These are phyloP conservation scores for Hydra vulgaris DNA, from an alignment of 30 jellyfish, hydroid and myxozoan species.

Conservation along the genomic window DNA sequence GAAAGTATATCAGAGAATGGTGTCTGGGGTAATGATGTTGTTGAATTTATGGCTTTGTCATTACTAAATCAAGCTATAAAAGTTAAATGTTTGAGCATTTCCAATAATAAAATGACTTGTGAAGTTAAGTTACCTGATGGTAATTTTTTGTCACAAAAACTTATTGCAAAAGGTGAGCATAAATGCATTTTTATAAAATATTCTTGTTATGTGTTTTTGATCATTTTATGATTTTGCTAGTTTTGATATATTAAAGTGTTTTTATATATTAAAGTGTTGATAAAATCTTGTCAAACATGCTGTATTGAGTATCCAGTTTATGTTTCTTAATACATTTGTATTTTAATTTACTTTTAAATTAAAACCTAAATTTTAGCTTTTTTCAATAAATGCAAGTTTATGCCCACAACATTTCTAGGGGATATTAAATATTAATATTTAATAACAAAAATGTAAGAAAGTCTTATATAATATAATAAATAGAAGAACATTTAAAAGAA, in stretches of 20 bases:
- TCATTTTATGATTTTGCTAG: neutral
- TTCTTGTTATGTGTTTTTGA: neutral
- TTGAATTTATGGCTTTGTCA: neutral
- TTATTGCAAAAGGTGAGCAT: neutral
- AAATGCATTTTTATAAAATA: too few relatives aligned
- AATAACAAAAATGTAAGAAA: too few relatives aligned
- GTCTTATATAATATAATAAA: too few relatives aligned
- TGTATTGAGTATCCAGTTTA: too few relatives aligned
- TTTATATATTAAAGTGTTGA: neutral
- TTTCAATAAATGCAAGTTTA: too few relatives aligned
- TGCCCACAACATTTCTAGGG: too few relatives aligned
- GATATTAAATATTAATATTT: too few relatives aligned
- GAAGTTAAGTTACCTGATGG: conserved; percentile 13
- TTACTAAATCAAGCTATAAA: neutral
- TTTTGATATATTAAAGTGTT: neutral
- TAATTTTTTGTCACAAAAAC: neutral
- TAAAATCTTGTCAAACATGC: too few relatives aligned
- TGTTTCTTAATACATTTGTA: too few relatives aligned
- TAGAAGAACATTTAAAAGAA: too few relatives aligned
- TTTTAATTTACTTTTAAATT: too few relatives aligned
- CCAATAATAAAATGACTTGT: conserved; percentile 6
- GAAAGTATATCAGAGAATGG: conserved; percentile 10
- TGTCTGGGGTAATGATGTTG: conserved; percentile 13
- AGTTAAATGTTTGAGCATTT: neutral
- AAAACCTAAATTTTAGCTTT: too few relatives aligned